These are phyloP conservation scores for Enteromius anoplus DNA, from an alignment of 2,797 vertebrate species.

Conservation along the genomic window DNA sequence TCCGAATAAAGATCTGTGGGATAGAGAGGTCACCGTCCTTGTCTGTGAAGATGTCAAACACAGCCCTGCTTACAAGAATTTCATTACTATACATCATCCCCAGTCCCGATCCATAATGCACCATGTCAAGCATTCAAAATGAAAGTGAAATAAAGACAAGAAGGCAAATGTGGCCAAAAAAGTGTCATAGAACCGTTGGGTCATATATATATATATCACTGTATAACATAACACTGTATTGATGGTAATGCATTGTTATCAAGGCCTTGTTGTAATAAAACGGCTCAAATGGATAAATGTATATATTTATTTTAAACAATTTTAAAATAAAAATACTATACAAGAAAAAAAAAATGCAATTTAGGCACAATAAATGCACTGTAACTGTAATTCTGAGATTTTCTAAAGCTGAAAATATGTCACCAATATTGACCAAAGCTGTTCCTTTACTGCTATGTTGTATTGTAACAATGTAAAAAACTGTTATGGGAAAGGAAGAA, in stretches of 20 bases:
- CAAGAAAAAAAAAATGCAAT: neutral
- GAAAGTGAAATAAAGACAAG: constrained; percentile 36
- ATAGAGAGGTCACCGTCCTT: constrained; percentile 34
- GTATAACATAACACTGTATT: neutral
- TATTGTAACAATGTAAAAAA: neutral
- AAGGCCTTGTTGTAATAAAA: neutral
- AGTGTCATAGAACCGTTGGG: constrained; percentile 12
- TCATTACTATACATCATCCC: constrained; percentile 50
- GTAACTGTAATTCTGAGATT: neutral
- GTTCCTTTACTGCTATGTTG: neutral
- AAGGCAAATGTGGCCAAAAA: constrained; percentile 18
- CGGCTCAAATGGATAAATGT: neutral
- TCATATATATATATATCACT: neutral
- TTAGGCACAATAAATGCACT: neutral
- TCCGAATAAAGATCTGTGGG: constrained; percentile 23
- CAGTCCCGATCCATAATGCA: constrained; percentile 27
- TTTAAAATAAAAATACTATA: neutral
- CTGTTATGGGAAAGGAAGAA: neutral
- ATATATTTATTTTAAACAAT: neutral
- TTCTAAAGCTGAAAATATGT: neutral
- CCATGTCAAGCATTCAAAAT: constrained; percentile 44
- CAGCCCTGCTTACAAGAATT: constrained; percentile 38
- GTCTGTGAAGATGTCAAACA: constrained; percentile 44
- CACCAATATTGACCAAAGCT: neutral
- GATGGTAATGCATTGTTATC: neutral